Evolutionary conservation across 2,888 invertebrate genomes (phyloP).

Genomic region (Lepidochrysops patricia): DNA sequence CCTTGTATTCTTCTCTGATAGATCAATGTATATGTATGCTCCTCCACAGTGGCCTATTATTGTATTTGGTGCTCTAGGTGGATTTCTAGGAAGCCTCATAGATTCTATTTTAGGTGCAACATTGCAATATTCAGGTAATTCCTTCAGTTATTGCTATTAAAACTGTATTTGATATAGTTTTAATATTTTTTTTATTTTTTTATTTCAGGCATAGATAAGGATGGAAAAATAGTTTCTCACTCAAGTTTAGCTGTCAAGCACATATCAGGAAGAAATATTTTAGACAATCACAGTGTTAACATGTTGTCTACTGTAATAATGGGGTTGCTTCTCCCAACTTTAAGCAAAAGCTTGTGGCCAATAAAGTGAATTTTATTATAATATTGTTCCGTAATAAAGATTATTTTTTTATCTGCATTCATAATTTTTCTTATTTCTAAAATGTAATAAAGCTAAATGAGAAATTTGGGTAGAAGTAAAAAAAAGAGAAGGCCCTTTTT

Average conservation of each 20-base stretch:
- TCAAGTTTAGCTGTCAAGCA: constrained; percentile 81
- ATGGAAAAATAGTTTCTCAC: constrained; percentile 81
- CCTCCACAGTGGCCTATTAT: constrained; percentile 88
- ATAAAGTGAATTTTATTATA: not conserved
- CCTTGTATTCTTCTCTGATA: constrained; percentile 77
- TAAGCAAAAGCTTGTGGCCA: constrained; percentile 57
- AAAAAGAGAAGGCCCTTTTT: too few relatives aligned
- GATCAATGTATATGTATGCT: constrained; percentile 68
- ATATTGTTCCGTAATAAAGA: not conserved
- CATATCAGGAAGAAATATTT: constrained; percentile 82
- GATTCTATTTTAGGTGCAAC: constrained; percentile 91
- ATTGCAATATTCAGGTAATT: constrained; percentile 86
- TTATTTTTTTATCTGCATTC: not conserved
- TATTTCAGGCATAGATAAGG: constrained; percentile 78
- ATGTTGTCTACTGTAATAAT: constrained; percentile 85
- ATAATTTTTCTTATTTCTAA: not conserved
- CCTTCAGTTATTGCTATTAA: not conserved
- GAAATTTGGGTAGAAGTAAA: too few relatives aligned
- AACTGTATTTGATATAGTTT: constrained; percentile 1
- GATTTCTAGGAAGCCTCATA: constrained; percentile 85
- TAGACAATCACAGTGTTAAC: constrained; percentile 93
- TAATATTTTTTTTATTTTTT: constrained; percentile 9
- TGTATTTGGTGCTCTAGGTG: constrained; percentile 80
- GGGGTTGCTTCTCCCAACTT: constrained; percentile 79
- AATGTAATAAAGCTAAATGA: too few relatives aligned